Conservation (phyloP, 2,113 vertebrate genomes). For the Cyanoderma ruficeps region DNA sequence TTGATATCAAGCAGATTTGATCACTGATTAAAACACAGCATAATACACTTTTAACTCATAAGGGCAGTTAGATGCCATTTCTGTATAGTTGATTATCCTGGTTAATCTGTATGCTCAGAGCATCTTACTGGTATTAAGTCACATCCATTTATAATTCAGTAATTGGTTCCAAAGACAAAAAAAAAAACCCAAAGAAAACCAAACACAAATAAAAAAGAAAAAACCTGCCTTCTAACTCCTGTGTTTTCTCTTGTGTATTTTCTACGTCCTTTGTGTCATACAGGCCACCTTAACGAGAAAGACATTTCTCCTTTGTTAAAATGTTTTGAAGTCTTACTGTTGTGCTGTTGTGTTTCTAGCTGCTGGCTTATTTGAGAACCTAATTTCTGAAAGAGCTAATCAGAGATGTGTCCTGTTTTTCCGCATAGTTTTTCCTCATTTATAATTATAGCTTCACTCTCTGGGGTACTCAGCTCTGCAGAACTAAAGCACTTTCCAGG, state of each 20-base stretch:
- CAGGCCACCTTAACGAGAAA: neutral
- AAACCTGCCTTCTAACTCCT: neutral
- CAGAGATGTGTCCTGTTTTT: neutral
- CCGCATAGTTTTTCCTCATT: neutral
- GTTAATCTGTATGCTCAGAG: neutral
- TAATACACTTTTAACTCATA: neutral
- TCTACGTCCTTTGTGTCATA: accelerated
- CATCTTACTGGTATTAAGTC: neutral
- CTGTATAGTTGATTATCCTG: neutral
- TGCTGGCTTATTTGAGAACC: neutral
- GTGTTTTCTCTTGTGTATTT: neutral
- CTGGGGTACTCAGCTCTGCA: neutral
- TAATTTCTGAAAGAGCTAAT: neutral
- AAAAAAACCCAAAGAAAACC: neutral
- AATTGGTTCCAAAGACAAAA: neutral
- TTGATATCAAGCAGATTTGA: neutral
- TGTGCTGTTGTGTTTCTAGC: neutral
- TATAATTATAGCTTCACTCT: neutral
- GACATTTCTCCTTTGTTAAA: neutral
- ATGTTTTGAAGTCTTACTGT: neutral
- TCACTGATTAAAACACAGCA: neutral
- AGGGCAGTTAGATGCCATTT: neutral
- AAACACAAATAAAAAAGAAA: neutral
- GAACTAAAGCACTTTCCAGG: neutral
- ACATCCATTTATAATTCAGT: neutral